Evolutionary conservation across 1,140 invertebrate species (phyloP).

Genomic region (Papilio polyxenes): DNA sequence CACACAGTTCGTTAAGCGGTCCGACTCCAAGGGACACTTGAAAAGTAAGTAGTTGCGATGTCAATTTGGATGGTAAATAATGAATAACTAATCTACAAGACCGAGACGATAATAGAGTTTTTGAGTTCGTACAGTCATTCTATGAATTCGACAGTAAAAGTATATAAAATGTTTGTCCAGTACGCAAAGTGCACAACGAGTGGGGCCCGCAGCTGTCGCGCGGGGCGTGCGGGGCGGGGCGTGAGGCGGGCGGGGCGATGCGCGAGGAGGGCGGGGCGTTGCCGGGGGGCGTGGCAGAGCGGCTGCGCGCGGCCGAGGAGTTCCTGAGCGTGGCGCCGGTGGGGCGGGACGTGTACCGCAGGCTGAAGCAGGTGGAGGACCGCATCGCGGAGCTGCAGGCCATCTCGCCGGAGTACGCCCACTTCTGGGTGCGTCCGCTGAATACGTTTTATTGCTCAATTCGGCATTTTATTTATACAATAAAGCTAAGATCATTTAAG

Average conservation of each 20-base stretch:
- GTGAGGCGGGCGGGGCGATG: neutral
- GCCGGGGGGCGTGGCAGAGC: conserved; percentile 59
- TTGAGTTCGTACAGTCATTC: no score
- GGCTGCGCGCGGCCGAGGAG: conserved; percentile 58
- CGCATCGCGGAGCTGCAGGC: conserved; percentile 84
- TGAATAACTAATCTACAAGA: no score
- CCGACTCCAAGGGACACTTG: conserved; percentile 86
- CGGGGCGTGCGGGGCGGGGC: no score
- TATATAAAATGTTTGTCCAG: conserved; percentile 42
- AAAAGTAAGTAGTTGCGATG: conserved; percentile 81
- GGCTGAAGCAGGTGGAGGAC: conserved; percentile 86
- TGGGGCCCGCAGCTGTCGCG: conserved; percentile 52
- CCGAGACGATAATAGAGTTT: no score
- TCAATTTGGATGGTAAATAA: no score
- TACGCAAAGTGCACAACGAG: conserved; percentile 69
- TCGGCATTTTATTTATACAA: neutral
- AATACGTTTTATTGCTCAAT: neutral
- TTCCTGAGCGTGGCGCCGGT: conserved; percentile 77
- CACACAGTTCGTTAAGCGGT: conserved; percentile 82
- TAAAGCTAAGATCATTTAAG: neutral
- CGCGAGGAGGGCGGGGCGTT: conserved; percentile 34
- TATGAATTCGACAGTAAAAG: no score
- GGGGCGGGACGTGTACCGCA: conserved; percentile 82
- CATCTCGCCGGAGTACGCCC: conserved; percentile 86
- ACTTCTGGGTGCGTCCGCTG: conserved; percentile 81